phyloP scores from a whole-genome alignment of 2,113 vertebrate species.

The Taxidea taxus region DNA sequence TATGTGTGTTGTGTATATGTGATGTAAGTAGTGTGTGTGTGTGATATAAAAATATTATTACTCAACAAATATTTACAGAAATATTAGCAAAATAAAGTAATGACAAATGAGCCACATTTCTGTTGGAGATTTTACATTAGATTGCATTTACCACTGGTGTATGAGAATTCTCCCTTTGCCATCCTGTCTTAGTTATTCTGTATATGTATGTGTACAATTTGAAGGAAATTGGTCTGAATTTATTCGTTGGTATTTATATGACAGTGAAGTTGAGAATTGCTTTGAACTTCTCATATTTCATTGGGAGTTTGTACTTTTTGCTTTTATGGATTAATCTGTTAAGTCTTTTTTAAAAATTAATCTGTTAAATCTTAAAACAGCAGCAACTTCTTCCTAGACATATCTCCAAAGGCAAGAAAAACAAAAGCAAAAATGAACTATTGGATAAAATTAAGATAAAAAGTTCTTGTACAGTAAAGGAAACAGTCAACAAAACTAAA shows the following conservation, averaged over 20 bases:
- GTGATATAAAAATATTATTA: not conserved
- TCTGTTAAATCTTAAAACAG: not conserved
- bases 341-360: not conserved
- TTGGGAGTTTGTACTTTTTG: not conserved
- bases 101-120: not conserved
- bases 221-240: not conserved
- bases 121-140: not conserved
- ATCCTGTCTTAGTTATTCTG: not conserved
- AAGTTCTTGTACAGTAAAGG: not conserved
- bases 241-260: not conserved
- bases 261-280: not conserved
- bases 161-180: not conserved
- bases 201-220: not conserved
- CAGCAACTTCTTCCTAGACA: not conserved
- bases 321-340: not conserved
- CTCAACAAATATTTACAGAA: not conserved
- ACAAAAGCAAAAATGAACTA: not conserved
- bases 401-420: not conserved
- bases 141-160: not conserved
- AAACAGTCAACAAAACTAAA: not conserved
- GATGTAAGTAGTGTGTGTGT: not conserved
- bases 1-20: not conserved
- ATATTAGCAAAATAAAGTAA: slow-evolving; percentile 11
- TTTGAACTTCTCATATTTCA: not conserved
- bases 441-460: not conserved